Evolutionary conservation across 2,888 invertebrate species (phyloP).

Genomic region (Pardosa pseudoannulata): DNA sequence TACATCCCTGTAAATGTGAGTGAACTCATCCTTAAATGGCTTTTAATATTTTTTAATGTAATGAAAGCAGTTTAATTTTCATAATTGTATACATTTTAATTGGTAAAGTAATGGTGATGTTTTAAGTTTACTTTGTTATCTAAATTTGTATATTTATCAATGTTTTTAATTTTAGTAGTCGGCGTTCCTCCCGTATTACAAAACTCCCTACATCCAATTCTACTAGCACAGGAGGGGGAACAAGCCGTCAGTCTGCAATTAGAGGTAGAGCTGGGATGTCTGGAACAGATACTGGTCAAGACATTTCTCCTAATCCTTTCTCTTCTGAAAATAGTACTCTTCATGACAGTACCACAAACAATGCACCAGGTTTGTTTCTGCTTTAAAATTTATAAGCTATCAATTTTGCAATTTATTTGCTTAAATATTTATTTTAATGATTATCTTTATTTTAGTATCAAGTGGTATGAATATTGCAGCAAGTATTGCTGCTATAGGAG

Average conservation of each 20-base stretch:
- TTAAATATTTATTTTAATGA: background rate
- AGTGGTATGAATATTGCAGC: constrained; percentile 70
- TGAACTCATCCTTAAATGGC: too few species aligned
- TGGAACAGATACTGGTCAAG: constrained; percentile 72
- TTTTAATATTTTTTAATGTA: too few species aligned
- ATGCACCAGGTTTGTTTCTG: constrained; percentile 37
- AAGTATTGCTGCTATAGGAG: constrained; percentile 75
- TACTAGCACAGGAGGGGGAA: constrained; percentile 72
- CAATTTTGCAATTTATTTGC: background rate
- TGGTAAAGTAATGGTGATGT: too few species aligned
- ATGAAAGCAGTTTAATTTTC: too few species aligned
- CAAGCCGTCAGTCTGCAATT: constrained; percentile 64
- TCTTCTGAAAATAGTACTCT: constrained; percentile 35
- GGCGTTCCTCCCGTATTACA: constrained; percentile 79
- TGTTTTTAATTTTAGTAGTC: constrained; percentile 76
- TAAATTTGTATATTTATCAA: too few species aligned
- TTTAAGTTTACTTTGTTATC: too few species aligned
- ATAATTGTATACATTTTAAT: too few species aligned
- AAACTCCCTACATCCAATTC: constrained; percentile 76
- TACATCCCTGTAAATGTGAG: too few species aligned
- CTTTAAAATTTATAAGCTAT: background rate
- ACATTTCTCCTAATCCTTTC: constrained; percentile 66
- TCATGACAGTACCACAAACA: constrained; percentile 34
- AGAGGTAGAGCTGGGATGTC: constrained; percentile 73
- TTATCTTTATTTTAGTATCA: constrained; percentile 39